Base-by-base conservation (phyloP, 2,888 invertebrate species). In the Drosophila kanekoi region DNA sequence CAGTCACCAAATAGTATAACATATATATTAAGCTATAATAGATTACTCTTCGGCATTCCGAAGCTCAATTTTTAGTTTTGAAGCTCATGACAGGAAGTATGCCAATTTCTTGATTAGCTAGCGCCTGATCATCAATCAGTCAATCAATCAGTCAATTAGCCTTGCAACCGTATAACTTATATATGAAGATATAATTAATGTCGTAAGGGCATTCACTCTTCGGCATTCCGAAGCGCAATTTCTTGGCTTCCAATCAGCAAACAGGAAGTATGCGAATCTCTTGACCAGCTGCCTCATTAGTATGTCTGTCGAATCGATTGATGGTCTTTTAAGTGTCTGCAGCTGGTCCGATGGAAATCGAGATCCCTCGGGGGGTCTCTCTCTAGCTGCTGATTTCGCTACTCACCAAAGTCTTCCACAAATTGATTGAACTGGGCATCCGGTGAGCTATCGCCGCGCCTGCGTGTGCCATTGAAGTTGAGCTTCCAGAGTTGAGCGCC, bases 401-500 rank as follows among this genome's bases (percentile, higher is more conserved):
- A 84, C 90, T 89, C 65, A 90, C 90, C 90, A 53, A 80, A 90
- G 13, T 79, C 72, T 54, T 89, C 79, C 20, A 90, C 79, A 40
- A 90, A 90, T 5, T 75, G 70, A 49, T 79, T 75, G 58, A 89
- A 62, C 45, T 82, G 57, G n/a, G 61, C 64, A 62, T 77, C 74
- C 64, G 68, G 66, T 41, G 52, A 61, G 14, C 23, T 60, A 5
- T 76, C 79, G 38, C 40, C 67, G 4, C 49, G 65, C n/a, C 60
- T 79, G 13, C 77, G 77, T 13, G 86, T 85, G 8, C 73, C 64
- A 69, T 88, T 87, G 33, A 90, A 90, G 38, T 86, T 79, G 2
- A 91, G 76, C 65, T 91, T 90, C 91, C 91, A 91, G 47, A 91
- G 66, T 51, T 91, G 91, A 13, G 87, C 81, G 8, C 87, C 90